These are phyloP conservation scores for Ceratosolen fusciceps DNA, from an alignment of 1,140 invertebrate species.

Conservation along the genomic window DNA sequence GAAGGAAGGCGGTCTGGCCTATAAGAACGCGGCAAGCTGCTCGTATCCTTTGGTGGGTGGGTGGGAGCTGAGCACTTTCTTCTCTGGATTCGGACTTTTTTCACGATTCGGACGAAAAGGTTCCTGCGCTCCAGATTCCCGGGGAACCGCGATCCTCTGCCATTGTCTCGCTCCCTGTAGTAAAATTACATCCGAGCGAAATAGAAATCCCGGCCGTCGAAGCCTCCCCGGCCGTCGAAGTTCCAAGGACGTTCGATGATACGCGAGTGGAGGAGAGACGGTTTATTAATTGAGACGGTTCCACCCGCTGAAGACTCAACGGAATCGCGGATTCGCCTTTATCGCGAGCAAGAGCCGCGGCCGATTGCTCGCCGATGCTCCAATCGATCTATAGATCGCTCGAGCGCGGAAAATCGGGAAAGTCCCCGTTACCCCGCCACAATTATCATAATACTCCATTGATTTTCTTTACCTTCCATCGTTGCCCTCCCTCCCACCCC, in stretches of 20 bases:
- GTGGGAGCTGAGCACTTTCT: slow-evolving; percentile 7
- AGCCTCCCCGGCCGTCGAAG: not conserved
- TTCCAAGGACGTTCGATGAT: no score
- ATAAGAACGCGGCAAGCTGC: not conserved
- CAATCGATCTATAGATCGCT: no score
- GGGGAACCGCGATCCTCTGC: not conserved
- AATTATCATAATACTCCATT: slow-evolving; percentile 8
- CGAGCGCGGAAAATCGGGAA: not conserved
- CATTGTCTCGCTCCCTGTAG: slow-evolving; percentile 16
- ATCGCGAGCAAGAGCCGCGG: no score
- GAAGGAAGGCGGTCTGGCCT: not conserved
- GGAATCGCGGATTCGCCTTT: no score
- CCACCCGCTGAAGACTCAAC: no score
- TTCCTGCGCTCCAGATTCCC: slow-evolving; percentile 12
- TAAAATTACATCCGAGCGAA: slow-evolving; percentile 18
- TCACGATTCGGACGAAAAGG: slow-evolving; percentile 3
- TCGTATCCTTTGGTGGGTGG: no score
- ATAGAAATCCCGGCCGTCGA: not conserved
- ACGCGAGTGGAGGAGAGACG: no score
- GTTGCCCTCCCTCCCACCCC: no score
- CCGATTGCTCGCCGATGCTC: not conserved
- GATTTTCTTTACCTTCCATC: not conserved
- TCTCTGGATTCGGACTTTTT: not conserved
- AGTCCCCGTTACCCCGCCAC: not conserved
- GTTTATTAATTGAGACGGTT: no score